phyloP scores from a whole-genome alignment of 2,888 invertebrate species.

The Hartigia nigra region DNA sequence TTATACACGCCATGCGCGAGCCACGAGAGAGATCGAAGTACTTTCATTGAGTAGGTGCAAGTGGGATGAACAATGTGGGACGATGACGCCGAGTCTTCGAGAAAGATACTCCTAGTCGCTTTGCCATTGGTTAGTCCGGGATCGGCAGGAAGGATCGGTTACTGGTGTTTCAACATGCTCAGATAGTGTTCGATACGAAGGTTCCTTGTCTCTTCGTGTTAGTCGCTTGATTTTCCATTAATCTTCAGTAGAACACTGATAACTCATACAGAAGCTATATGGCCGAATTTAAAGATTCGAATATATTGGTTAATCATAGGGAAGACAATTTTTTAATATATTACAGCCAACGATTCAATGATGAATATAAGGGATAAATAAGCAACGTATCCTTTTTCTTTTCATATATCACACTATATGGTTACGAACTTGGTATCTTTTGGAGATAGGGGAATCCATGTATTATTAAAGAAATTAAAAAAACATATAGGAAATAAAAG shows the following conservation, averaged over 20 bases:
- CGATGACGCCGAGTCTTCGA: slow-evolving; percentile 23
- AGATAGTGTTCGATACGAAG: slow-evolving; percentile 58
- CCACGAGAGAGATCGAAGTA: slow-evolving; percentile 31
- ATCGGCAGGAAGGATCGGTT: slow-evolving; percentile 54
- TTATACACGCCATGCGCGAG: slow-evolving; percentile 58
- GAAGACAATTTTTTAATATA: background rate
- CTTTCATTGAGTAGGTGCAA: slow-evolving; percentile 11
- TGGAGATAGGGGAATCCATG: background rate
- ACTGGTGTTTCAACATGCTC: slow-evolving; percentile 57
- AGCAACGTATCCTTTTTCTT: background rate
- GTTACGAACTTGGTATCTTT: background rate
- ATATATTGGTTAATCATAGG: background rate
- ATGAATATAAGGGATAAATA: background rate
- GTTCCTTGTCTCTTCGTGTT: slow-evolving; percentile 54
- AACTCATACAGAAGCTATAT: background rate
- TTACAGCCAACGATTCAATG: background rate
- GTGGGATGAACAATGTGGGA: slow-evolving; percentile 19
- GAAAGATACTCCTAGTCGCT: slow-evolving; percentile 13
- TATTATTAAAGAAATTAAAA: background rate
- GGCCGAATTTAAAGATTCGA: background rate
- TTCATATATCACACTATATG: background rate
- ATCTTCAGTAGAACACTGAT: slow-evolving; percentile 27
- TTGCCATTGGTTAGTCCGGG: slow-evolving; percentile 3
- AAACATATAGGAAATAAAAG: background rate
- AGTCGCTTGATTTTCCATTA: slow-evolving; percentile 37